Evolutionary conservation across 2,113 vertebrate genomes (phyloP).

Genomic region (Hystrix cristata): DNA sequence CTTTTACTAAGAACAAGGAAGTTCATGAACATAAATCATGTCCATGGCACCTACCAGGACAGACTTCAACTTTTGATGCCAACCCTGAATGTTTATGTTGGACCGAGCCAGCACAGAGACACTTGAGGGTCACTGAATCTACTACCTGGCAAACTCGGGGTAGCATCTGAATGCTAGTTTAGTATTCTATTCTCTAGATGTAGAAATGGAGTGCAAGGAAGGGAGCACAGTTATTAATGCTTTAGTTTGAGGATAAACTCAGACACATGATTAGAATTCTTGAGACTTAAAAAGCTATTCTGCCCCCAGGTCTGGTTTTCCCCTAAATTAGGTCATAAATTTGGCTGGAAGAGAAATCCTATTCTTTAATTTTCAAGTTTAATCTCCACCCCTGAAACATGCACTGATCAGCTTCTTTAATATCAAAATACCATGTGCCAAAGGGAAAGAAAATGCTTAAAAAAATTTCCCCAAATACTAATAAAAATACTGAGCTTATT

Average conservation of each 20-base stretch:
- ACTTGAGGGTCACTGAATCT: accelerated
- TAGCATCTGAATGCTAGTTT: accelerated
- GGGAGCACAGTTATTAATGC: background rate
- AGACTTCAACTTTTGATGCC: accelerated
- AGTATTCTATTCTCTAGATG: background rate
- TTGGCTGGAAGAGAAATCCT: background rate
- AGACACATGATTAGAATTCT: conserved; percentile 59
- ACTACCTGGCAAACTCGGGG: background rate
- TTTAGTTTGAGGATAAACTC: conserved; percentile 4
- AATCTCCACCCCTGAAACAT: background rate
- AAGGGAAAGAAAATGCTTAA: background rate
- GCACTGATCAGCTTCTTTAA: background rate
- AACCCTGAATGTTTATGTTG: background rate
- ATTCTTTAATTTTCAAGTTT: conserved; percentile 43
- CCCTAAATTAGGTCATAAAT: conserved; percentile 70
- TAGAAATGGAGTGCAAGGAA: background rate
- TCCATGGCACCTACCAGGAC: background rate
- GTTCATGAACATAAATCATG: background rate
- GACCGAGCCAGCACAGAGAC: background rate
- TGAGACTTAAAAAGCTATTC: conserved; percentile 9
- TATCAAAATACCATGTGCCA: background rate
- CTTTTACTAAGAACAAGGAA: conserved; percentile 45
- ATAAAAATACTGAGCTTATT: background rate
- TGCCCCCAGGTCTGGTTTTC: conserved; percentile 62
- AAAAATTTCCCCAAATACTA: background rate